Base-by-base conservation (phyloP, 2,888 invertebrate species). In the Brassicogethes aeneus region DNA sequence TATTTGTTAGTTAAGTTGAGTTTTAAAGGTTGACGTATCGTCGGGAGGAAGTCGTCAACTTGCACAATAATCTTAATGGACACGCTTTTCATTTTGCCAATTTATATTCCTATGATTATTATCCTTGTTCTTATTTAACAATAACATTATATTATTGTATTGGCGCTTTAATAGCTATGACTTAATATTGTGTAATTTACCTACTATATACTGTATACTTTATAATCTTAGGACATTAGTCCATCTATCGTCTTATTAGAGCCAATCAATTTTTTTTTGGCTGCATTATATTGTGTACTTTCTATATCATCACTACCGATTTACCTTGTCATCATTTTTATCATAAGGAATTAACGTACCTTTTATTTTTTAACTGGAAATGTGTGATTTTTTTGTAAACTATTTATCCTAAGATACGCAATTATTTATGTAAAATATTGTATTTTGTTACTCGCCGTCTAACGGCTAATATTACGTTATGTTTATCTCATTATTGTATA, bases 361-460 rank as follows among this genome's bases (percentile, higher is more conserved):
- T 66, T 67, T 61, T 60, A 62, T 59, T 61, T 49, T 55, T 57
- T 64, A 66, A 60, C 60, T 64, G 62, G 62, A 65, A 50, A 62
- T 60, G 68, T 68, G 68, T 66, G 66, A 66, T 68, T 65, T 60
- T 59, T 60, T 59, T 59, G 54, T 57, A 58, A 55, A 60, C 56
- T 62, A 62, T 61, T 64, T 63, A 60, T 62, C 55, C 45, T 60
- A 51, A 55, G 47, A 58, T 51, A 56, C 47, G 45, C 49, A 47
- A 54, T 61, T 61, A 35, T 39, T 43, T 62, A 60, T 61, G 59
- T 62, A 61, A 32, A 32, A 32, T 32, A 32, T 23, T 32, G 32
- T 32, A 32, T 32, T 65, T 65, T 64, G 61, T 64, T 63, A 62
- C 57, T 57, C 51, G 52, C 52, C 52, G 32, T 13, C 44, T 23